Evolutionary conservation across 1,140 invertebrate species (phyloP), one percentile per base, ranked within the genome.

Genomic region (Antheraea pernyi): DNA sequence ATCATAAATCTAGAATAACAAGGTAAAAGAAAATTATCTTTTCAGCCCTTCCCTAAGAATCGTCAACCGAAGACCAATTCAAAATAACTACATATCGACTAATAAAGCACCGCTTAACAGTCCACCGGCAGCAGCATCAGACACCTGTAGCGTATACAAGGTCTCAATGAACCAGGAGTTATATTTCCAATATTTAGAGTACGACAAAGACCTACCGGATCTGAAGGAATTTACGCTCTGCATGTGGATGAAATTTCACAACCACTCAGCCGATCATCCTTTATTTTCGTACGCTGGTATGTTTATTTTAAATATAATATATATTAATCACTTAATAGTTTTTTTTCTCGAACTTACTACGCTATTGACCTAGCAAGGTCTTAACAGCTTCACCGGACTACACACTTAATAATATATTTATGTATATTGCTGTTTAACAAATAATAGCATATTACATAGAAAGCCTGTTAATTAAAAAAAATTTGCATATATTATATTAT

Each of bases 151-250:
- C 22, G 85, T 96, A 0, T 95, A 95, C 85, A 96, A 96, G 85
- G 94, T 95, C 0, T 92, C 93, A 7, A 94, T 94, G 91, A 93
- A 88, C 66, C 95, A 96, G 80, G 95, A 96, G 65, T 81, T 95
- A 4, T 95, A 95, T 78, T 95, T 94, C 71, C 95, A 96, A 86
- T 94, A 94, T 19, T 81, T 97, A 19, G 94, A 96, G 68, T 97
- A 97, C 82, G 95, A 96, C 69, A 94, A 93, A 18, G 80, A 93
- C 19, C 73, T 97, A 8, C 96, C 96, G 0, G 94, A 96, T 71
- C 76, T 97, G 63, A 96, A 96, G 74, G 96, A 97, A 82, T 97
- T 97, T 79, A 97, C 96, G 0, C 88, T 97, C 0, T 97, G 96
- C 78, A 94, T 94, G 83, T 97, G 96, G 96, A 95, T 94, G 68